Evolutionary conservation across 2,797 vertebrate genomes (phyloP).

Genomic region (Silurus aristotelis): DNA sequence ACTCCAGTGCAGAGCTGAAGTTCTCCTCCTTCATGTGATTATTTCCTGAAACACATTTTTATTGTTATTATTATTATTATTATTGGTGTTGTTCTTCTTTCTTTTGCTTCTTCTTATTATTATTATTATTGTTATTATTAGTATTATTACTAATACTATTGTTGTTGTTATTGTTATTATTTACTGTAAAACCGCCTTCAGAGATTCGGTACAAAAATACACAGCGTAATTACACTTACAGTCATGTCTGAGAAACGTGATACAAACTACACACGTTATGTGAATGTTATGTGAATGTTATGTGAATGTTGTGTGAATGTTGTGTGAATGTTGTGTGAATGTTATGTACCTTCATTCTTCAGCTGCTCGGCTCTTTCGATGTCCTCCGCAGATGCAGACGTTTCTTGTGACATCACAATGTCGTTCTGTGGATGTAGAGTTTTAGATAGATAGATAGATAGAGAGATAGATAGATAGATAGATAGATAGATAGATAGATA

Average conservation of each 20-base stretch:
- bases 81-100: too few species aligned
- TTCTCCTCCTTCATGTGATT: constrained; percentile 99
- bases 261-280: background rate
- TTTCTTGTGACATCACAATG: constrained; percentile 78
- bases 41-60: constrained; percentile 78
- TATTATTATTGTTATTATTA: too few species aligned
- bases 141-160: too few species aligned
- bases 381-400: constrained; percentile 79
- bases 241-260: background rate
- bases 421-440: constrained; percentile 77
- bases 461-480: background rate
- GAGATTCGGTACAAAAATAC: background rate
- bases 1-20: constrained; percentile 88
- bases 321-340: too few species aligned
- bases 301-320: too few species aligned
- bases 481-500: background rate
- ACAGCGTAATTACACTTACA: background rate
- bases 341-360: constrained; percentile 89
- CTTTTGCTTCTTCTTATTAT: too few species aligned
- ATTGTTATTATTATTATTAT: too few species aligned
- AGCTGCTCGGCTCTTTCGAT: constrained; percentile 89
- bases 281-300: too few species aligned
- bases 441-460: background rate
- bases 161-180: too few species aligned
- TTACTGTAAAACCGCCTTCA: background rate